Base-by-base conservation (phyloP, 2,888 invertebrate species). In the Ornithoptera priamus region DNA sequence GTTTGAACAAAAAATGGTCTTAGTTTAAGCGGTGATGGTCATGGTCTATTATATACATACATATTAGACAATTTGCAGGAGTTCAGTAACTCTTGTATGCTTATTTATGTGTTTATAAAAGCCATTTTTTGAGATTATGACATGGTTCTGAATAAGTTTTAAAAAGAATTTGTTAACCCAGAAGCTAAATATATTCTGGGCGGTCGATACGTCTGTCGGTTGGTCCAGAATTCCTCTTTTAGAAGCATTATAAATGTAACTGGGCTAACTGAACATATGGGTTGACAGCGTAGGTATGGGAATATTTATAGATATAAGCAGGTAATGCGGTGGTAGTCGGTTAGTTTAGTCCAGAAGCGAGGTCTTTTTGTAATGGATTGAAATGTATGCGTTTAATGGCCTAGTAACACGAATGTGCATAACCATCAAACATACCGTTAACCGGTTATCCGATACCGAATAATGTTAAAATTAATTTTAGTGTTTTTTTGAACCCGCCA, bases 191-290 rank as follows among this genome's bases (percentile, higher is more conserved):
- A 65, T 65, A 65, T 24, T 50, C 10, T 18, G 17, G 5, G n/a
- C 46, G 65, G 58, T 65, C 65, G 59, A 65, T 65, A 65, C 6
- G 59, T 65, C 65, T 60, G 60, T 22, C 30, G 59, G 30, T 50
- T 36, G 18, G 50, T 60, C 59, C 60, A 50, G 53, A 61, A 66
- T 60, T 66, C 66, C 53, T 59, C 60, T 46, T 66, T 60, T 66
- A 50, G 66, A 61, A 66, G n/a, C 66, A 60, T 66, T 66, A 60
- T 66, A 61, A 60, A 66, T 66, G 66, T 66, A 66, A 53, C 60
- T 66, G n/a, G 60, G 66, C 30, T 60, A 66, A 50, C n/a, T 36
- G 36, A 66, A 46, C 46, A 66, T 53, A 66, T 15, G 30, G 53
- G 20, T n/a, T 46, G 30, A 65, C 60, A 46, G 20, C 8, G 39